A percentile compares a stretch with the other conserved stretches of the same genome.
Evolutionary conservation across 2,113 vertebrate genomes (phyloP).

Genomic region (Bubo bubo): DNA sequence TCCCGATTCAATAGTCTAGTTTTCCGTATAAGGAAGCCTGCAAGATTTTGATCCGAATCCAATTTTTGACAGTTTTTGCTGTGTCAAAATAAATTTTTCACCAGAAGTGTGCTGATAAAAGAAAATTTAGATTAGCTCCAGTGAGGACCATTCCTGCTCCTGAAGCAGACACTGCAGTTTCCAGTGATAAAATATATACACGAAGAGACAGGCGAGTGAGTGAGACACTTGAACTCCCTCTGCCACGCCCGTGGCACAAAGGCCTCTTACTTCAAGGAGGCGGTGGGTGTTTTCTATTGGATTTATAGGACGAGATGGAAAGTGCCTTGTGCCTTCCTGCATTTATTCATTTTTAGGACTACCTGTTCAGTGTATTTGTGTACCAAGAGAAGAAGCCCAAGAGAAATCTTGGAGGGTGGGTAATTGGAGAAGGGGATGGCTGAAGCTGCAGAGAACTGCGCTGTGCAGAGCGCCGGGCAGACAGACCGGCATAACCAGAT

Average conservation of each 20-base stretch:
- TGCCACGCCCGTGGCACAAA: background rate
- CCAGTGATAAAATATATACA: background rate
- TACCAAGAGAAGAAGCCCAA: background rate
- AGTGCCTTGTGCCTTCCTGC: background rate
- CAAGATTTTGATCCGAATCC: background rate
- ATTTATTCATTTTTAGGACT: background rate
- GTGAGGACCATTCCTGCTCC: background rate
- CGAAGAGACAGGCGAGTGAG: background rate
- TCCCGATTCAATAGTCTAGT: background rate
- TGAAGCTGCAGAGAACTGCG: background rate
- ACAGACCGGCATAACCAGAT: background rate
- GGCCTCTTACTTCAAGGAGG: background rate
- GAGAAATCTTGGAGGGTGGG: background rate
- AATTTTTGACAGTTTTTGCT: background rate
- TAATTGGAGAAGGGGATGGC: background rate
- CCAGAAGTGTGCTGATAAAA: background rate
- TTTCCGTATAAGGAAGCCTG: background rate
- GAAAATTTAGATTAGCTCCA: background rate
- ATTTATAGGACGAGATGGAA: background rate
- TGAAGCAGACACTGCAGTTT: background rate
- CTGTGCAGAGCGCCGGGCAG: fast-evolving
- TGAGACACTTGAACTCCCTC: background rate
- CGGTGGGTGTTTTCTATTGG: background rate
- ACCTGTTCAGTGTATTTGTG: too few relatives aligned
- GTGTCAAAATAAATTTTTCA: background rate